phyloP scores from a whole-genome alignment of 2,888 invertebrate species.

The Meghimatium bilineatum region DNA sequence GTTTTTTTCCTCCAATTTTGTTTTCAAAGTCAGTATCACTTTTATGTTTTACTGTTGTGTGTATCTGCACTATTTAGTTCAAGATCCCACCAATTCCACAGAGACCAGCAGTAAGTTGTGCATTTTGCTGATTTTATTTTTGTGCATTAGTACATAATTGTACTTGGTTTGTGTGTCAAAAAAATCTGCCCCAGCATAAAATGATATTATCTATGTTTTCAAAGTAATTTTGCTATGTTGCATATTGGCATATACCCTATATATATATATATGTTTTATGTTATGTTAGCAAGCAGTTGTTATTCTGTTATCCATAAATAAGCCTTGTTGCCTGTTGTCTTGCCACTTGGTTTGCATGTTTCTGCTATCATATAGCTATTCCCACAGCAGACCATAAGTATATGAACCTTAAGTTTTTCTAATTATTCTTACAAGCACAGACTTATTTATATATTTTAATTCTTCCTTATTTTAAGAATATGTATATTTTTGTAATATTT shows the following conservation, averaged over 20 bases:
- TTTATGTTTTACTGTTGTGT: not conserved
- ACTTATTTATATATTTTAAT: no score
- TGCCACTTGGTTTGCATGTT: not conserved
- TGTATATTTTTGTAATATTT: no score
- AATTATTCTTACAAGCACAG: no score
- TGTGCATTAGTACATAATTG: not conserved
- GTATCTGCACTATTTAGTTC: slow-evolving; percentile 27
- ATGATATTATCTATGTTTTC: not conserved
- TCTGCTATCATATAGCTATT: not conserved
- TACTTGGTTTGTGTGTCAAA: not conserved
- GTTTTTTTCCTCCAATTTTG: not conserved
- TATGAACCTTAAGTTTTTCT: not conserved
- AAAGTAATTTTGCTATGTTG: not conserved
- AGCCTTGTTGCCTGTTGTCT: not conserved
- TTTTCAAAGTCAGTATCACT: not conserved
- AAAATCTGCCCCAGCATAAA: not conserved
- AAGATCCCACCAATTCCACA: slow-evolving; percentile 7
- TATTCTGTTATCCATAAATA: not conserved
- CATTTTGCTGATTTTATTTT: not conserved
- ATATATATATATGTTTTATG: no score
- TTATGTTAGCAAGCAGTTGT: not conserved
- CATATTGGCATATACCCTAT: not conserved
- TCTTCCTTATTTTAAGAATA: no score
- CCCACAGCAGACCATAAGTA: not conserved
- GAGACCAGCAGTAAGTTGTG: slow-evolving; percentile 40